Evolutionary conservation across 2,888 invertebrate species (phyloP).

Genomic region (Monoplex corrugatus): DNA sequence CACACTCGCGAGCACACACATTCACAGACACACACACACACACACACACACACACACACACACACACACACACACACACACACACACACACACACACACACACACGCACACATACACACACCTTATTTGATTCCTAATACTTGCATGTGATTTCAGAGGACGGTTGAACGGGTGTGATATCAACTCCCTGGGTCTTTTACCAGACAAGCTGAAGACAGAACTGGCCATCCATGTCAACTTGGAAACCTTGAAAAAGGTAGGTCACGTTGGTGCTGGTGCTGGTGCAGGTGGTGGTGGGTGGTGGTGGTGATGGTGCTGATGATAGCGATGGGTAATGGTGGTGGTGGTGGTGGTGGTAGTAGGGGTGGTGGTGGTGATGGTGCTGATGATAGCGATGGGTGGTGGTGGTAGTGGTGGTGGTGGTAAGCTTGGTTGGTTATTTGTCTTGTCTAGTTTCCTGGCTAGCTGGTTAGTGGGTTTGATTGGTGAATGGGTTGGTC

Average conservation of each 20-base stretch:
- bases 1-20: neutral
- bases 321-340: too few relatives aligned
- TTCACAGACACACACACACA: neutral
- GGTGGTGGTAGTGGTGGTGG: neutral
- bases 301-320: too few relatives aligned
- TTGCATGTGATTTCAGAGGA: conserved; percentile 85
- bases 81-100: conserved; percentile 33
- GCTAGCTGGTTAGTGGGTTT: too few relatives aligned
- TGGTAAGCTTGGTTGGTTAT: neutral
- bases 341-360: too few relatives aligned
- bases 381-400: too few relatives aligned
- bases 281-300: too few relatives aligned
- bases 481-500: neutral
- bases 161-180: conserved; percentile 98
- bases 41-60: neutral
- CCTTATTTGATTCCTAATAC: neutral
- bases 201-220: conserved; percentile 98
- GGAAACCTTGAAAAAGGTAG: conserved; percentile 95
- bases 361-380: too few relatives aligned
- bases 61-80: conserved; percentile 19
- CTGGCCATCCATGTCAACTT: conserved; percentile 97
- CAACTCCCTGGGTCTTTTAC: conserved; percentile 94
- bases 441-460: too few relatives aligned
- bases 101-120: conserved; percentile 22
- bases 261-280: neutral